These are phyloP conservation scores for Caranx ignobilis DNA, from an alignment of 2,113 vertebrate genomes.

Conservation along the genomic window DNA sequence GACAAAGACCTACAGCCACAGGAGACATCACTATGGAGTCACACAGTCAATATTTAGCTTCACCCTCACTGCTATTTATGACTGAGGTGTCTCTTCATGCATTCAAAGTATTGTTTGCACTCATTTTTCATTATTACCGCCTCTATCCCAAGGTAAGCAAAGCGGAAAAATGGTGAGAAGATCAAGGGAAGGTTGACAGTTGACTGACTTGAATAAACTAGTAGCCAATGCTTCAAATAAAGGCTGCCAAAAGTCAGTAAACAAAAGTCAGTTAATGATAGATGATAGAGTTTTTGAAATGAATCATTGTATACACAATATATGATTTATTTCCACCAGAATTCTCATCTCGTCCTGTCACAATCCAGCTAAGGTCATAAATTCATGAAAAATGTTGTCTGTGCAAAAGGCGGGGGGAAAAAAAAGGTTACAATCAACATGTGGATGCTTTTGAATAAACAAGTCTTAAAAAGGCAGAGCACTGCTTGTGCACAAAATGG, in stretches of 20 bases:
- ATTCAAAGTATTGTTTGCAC: conserved; percentile 56
- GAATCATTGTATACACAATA: neutral
- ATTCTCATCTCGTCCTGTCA: neutral
- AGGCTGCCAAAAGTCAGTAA: neutral
- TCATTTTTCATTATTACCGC: conserved; percentile 38
- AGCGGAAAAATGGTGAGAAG: neutral
- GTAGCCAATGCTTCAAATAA: neutral
- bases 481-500: conserved; percentile 68
- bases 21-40: conserved; percentile 65
- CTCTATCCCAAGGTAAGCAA: neutral
- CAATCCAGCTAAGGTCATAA: neutral
- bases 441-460: conserved; percentile 79
- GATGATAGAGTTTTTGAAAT: neutral
- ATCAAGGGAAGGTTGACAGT: neutral
- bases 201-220: neutral
- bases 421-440: conserved; percentile 70
- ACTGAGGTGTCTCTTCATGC: conserved; percentile 49
- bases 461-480: conserved; percentile 73
- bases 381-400: conserved; percentile 18
- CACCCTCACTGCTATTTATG: conserved; percentile 60
- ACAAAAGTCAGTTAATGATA: neutral
- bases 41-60: conserved; percentile 75
- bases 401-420: conserved; percentile 33
- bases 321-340: conserved; percentile 6
- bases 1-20: conserved; percentile 67